Conservation (phyloP, 2,797 vertebrate genomes). For the Huso huso region DNA sequence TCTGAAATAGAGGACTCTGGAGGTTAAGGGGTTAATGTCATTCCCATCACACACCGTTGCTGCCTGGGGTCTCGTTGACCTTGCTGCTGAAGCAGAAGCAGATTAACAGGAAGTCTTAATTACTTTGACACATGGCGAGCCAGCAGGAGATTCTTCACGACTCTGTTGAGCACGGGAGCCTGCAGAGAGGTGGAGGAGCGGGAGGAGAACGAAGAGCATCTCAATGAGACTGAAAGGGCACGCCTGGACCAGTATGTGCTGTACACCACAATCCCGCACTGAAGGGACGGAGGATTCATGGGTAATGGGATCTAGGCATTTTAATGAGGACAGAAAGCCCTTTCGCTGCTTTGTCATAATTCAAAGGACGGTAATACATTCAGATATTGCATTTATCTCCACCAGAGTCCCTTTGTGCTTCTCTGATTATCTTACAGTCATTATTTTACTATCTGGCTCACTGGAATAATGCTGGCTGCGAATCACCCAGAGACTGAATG, state of each 20-base stretch:
- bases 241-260: background rate
- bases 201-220: constrained; percentile 8
- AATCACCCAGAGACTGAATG: too few species aligned
- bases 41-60: background rate
- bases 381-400: too few species aligned
- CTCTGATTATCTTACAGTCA: too few species aligned
- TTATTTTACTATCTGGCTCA: too few species aligned
- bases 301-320: too few species aligned
- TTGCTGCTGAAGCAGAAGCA: background rate
- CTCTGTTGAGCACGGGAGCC: background rate
- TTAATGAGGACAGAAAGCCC: too few species aligned
- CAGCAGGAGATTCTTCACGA: constrained; percentile 11
- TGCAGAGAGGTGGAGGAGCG: background rate
- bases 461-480: too few species aligned
- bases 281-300: too few species aligned
- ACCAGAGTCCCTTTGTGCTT: too few species aligned
- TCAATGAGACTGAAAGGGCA: constrained; percentile 16
- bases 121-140: constrained; percentile 3
- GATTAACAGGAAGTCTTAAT: constrained; percentile 14
- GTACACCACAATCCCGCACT: too few species aligned
- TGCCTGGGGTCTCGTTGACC: background rate
- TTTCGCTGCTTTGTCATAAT: too few species aligned
- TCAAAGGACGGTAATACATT: too few species aligned
- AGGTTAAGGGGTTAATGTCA: background rate
- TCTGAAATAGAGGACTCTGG: background rate